These are phyloP conservation scores for Lasius platythorax DNA, from an alignment of 2,888 invertebrate species.

Conservation along the genomic window DNA sequence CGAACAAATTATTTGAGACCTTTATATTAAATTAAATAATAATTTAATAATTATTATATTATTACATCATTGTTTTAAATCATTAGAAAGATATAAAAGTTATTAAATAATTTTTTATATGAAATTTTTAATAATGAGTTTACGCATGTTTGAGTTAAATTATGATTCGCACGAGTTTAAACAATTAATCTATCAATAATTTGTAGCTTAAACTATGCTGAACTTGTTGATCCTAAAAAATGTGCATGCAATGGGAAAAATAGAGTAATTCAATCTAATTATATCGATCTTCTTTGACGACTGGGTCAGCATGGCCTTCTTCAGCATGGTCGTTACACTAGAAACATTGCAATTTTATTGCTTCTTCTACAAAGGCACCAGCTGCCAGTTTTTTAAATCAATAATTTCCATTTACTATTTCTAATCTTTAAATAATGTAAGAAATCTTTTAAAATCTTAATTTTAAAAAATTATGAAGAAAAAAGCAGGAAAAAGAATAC, in stretches of 20 bases:
- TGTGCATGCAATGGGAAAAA: conserved; percentile 61
- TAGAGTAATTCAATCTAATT: conserved; percentile 83
- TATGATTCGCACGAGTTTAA: background rate
- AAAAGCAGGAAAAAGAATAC: background rate
- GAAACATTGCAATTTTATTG: conserved; percentile 58
- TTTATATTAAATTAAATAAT: background rate
- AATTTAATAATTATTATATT: background rate
- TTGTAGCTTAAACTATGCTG: background rate
- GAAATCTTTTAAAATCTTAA: background rate
- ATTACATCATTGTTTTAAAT: background rate
- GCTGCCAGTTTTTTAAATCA: background rate
- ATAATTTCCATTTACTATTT: background rate
- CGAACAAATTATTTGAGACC: background rate
- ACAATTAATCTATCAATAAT: background rate
- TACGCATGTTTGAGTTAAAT: background rate
- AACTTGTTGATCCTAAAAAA: conserved; percentile 50
- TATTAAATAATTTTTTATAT: background rate
- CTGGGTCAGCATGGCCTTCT: conserved; percentile 80
- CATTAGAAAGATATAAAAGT: background rate
- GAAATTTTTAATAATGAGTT: background rate
- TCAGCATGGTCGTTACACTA: conserved; percentile 70
- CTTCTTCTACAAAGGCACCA: background rate
- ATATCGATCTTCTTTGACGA: conserved; percentile 83
- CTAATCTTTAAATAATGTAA: background rate
- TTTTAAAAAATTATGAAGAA: background rate